Evolutionary conservation across 2,888 invertebrate genomes (phyloP), one percentile per base, ranked within the genome.

Genomic region (Phragmatobia fuliginosa): DNA sequence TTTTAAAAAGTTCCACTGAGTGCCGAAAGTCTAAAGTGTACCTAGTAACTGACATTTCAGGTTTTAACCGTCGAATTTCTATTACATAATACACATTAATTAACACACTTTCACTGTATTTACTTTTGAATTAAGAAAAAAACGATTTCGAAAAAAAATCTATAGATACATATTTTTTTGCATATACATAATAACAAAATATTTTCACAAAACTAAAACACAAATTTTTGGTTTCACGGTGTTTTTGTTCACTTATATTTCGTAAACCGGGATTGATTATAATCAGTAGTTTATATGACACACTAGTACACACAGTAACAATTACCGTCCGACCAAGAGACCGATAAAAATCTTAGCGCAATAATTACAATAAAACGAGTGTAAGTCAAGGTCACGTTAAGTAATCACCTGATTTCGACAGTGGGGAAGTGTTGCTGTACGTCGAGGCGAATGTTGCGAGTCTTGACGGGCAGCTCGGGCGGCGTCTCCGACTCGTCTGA

Each of bases 381-480:
- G 33, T 33, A 56, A 66, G 62, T 61, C 72, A 71, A 81, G 74
- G 76, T 68, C 21, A 62, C 41, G 36, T 52, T 25, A 31, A 18
- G 66, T 69, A 77, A 70, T 84, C 74, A 93, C 94, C 94, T 92
- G 83, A 94, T 93, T 84, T 94, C 93, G 66, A 94, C 93, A 75
- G 88, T 91, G 67, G 93, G 94, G 87, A 94, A 93, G 85, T 90
- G 91, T 78, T 94, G 95, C 66, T 94, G 94, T 67, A 94, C 93
- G 87, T 89, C 96, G 67, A 89, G 92, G 83, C 93, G 96, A 83
- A 90, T 88, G 86, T 90, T 92, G 75, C 93, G 92, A 33, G 95
- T 95, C 92, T 96, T 96, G 67, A 94, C 96, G 62, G 96, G 96
- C 87, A 96, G 89, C 83, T 96, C 96, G n/a, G 96, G 96, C 82